Evolutionary conservation across 2,797 vertebrate species (phyloP).

Genomic region (Parauchenoglanis ngamensis): DNA sequence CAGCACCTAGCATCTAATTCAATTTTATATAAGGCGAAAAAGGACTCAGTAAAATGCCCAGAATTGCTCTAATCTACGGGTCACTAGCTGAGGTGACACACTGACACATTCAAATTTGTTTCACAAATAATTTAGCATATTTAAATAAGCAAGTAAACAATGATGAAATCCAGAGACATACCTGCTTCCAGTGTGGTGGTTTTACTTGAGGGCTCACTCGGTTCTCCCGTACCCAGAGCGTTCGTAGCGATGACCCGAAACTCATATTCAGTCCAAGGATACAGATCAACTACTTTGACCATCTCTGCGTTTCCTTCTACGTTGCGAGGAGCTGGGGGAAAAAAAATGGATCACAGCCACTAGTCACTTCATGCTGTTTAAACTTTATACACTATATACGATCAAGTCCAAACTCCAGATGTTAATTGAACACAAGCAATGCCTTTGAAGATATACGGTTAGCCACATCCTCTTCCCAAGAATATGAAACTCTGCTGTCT

Average conservation of each 20-base stretch:
- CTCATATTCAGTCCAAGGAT: conserved; percentile 95
- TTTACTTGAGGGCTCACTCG: conserved; percentile 86
- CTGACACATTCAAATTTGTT: not conserved
- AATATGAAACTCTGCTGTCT: not conserved
- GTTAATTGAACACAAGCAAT: not conserved
- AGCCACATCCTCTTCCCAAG: not conserved
- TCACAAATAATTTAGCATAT: not conserved
- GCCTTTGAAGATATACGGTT: not conserved
- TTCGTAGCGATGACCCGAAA: conserved; percentile 94
- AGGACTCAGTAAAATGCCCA: conserved; percentile 37
- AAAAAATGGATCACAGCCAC: not conserved
- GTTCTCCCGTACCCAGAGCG: conserved; percentile 89
- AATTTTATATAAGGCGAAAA: conserved; percentile 51
- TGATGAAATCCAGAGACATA: conserved; percentile 65
- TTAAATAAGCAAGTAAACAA: not conserved
- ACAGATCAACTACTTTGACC: conserved; percentile 84
- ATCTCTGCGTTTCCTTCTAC: conserved; percentile 92
- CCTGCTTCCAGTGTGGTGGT: conserved; percentile 84
- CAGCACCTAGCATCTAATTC: conserved; percentile 64
- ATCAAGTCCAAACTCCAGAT: not conserved
- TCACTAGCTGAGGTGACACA: not conserved
- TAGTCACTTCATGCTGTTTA: not conserved
- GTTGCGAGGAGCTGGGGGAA: conserved; percentile 78
- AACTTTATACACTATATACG: not conserved
- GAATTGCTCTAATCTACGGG: conserved; percentile 22